Evolutionary conservation across 2,797 vertebrate species (phyloP).

Genomic region (Leptatherina wallacei): DNA sequence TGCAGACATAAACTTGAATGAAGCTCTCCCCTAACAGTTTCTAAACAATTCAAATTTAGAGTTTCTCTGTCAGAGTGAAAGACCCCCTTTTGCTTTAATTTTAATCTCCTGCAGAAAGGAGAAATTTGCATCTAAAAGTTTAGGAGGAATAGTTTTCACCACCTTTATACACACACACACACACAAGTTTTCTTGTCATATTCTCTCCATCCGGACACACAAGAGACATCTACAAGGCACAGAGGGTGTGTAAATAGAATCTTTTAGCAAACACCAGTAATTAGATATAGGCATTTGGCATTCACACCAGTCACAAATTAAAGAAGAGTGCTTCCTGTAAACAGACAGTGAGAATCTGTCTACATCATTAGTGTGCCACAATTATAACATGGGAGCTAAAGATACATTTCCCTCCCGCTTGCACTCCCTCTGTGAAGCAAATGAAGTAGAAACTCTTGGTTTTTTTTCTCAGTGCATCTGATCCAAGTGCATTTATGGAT

Average conservation of each 20-base stretch:
- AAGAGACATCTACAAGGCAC: constrained; percentile 62
- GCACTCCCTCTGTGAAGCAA: constrained; percentile 67
- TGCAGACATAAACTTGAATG: constrained; percentile 44
- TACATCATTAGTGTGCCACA: constrained; percentile 83
- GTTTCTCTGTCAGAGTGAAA: not conserved
- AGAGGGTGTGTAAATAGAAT: constrained; percentile 75
- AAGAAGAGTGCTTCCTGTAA: constrained; percentile 81
- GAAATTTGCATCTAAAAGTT: not conserved
- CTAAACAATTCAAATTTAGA: constrained; percentile 31
- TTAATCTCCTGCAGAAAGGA: constrained; percentile 1
- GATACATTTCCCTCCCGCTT: constrained; percentile 72
- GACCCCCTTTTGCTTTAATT: not conserved
- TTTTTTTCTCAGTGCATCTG: constrained; percentile 25
- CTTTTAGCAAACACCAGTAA: constrained; percentile 82
- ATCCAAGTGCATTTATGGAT: constrained; percentile 24
- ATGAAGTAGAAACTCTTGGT: constrained; percentile 61
- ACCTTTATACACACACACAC: constrained; percentile 43
- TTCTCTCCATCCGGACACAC: constrained; percentile 52
- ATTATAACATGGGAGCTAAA: constrained; percentile 84
- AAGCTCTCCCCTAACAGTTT: constrained; percentile 39
- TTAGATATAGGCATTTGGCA: constrained; percentile 79
- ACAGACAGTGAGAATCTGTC: constrained; percentile 81
- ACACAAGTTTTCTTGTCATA: constrained; percentile 49
- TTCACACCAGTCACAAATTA: constrained; percentile 76
- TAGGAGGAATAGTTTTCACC: not conserved